Base-by-base conservation (phyloP, 2,888 invertebrate species). In the Elgonia sp. region DNA sequence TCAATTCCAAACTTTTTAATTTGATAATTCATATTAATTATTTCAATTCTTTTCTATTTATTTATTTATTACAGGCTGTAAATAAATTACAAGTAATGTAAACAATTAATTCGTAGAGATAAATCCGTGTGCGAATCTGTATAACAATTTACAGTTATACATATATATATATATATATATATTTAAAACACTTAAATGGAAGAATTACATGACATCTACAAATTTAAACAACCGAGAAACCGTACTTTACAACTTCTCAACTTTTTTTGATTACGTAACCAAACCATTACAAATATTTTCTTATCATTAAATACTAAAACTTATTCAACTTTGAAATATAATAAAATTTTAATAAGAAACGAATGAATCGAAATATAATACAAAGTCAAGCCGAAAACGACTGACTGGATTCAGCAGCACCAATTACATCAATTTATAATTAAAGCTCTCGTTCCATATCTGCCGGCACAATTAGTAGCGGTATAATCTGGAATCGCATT, bases 371-470 rank as follows among this genome's bases (percentile, higher is more conserved):
- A 29, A 29, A 29, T 29, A 29, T 20, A 57, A 57, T 57, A 57
- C 29, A 62, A 62, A 37, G 37, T 18, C 10, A 14, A 50, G 53
- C 18, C 53, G 9, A 53, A 29, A 55, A 10, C 50, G 10, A 16
- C 14, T 29, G 69, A n/a, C 40, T 29, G 29, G n/a, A 70, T 70
- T 10, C 20, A 37, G 70, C 20, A 37, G 70, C 18, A 42, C 37
- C 70, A 70, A 70, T 70, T 55, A 57, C 72, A 57, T 20, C 57
- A 57, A 16, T 72, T 75, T 50, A 55, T 37, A 62, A 60, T 75
- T 75, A 65, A 53, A 20, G 37, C 6, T 20, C 5, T 20, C 5
- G 21, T 67, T 67, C 40, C 65, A 42, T 67, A 55, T 67, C 40
- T 53, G 14, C 12, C 53, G 65, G 39, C 46, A 39, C 63, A 62